Percentiles rank a stretch among this genome's conserved stretches.
Evolutionary conservation across 2,888 invertebrate species (phyloP).

Genomic region (Leptinotarsa tumamoca): DNA sequence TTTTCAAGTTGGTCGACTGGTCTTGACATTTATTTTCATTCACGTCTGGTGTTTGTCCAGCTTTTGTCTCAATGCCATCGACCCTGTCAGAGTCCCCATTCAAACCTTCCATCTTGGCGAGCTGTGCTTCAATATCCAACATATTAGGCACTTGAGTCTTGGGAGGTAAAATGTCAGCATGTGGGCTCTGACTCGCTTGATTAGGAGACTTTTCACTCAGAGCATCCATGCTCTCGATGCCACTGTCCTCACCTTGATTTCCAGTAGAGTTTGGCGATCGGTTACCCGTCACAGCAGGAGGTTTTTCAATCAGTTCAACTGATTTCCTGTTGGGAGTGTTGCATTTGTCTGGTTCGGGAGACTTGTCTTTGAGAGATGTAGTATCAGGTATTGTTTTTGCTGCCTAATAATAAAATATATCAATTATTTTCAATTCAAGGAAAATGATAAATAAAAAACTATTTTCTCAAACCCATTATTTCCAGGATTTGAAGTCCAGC

Average conservation of each 20-base stretch:
- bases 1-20: conserved; percentile 57
- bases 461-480: too few species aligned
- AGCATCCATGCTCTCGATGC: conserved; percentile 94
- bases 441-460: too few species aligned
- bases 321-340: conserved; percentile 60
- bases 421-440: too few species aligned
- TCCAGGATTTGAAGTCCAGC: too few species aligned
- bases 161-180: conserved; percentile 61
- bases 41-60: conserved; percentile 52
- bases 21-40: conserved; percentile 60
- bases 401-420: conserved; percentile 38
- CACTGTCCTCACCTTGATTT: conserved; percentile 86
- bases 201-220: conserved; percentile 82
- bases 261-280: conserved; percentile 65
- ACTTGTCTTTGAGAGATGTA: conserved; percentile 59
- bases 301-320: conserved; percentile 41
- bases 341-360: conserved; percentile 63
- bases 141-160: conserved; percentile 69
- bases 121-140: conserved; percentile 77
- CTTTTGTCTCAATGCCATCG: conserved; percentile 30
- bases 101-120: conserved; percentile 76
- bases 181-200: conserved; percentile 78
- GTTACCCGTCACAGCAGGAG: conserved; percentile 46
- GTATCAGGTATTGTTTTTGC: conserved; percentile 48
- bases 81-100: conserved; percentile 56